Evolutionary conservation across 2,888 invertebrate species (phyloP).

Genomic region (Tipula unca): DNA sequence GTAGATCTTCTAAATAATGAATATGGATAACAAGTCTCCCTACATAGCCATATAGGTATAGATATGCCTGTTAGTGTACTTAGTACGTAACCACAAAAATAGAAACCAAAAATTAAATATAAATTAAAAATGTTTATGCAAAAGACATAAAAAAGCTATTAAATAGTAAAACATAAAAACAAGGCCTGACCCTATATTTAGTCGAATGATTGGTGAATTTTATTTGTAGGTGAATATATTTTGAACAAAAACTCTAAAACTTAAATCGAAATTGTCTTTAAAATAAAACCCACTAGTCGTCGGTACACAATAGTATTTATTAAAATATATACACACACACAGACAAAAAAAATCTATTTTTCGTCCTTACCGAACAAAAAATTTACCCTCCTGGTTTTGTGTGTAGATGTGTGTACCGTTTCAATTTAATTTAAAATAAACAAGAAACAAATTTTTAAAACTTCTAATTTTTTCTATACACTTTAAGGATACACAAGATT

Average conservation of each 20-base stretch:
- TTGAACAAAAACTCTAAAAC: not conserved
- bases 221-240: not conserved
- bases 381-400: not conserved
- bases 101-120: not conserved
- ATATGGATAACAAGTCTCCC: too few species aligned
- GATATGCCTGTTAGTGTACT: too few species aligned
- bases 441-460: not conserved
- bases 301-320: too few species aligned
- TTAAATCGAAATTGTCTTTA: too few species aligned
- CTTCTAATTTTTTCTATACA: not conserved
- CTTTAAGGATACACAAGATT: not conserved
- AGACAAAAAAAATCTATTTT: too few species aligned
- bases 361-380: not conserved
- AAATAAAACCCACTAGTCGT: too few species aligned
- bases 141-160: not conserved
- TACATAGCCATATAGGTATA: too few species aligned
- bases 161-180: not conserved
- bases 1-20: too few species aligned
- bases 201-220: not conserved
- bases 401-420: not conserved
- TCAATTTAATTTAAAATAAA: conserved; percentile 9
- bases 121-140: not conserved
- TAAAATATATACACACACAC: too few species aligned
- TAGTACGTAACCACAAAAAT: not conserved
- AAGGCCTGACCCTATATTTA: not conserved